phyloP scores from a whole-genome alignment of 2,888 invertebrate genomes.

The Uloborus plumipes region DNA sequence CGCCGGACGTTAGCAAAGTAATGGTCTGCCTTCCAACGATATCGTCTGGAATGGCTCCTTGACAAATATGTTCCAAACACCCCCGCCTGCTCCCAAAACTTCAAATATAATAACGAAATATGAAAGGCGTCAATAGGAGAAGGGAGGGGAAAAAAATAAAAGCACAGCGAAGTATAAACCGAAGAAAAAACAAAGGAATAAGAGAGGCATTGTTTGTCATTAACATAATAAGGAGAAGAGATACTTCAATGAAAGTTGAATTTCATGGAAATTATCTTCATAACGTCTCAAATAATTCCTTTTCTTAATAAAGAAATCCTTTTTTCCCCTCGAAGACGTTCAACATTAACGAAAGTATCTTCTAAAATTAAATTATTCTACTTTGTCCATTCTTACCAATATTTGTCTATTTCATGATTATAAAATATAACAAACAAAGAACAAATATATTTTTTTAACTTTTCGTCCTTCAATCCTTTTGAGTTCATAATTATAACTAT shows the following conservation, averaged over 20 bases:
- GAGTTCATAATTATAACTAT: no score
- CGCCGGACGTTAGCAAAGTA: conserved; percentile 58
- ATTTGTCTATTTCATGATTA: no score
- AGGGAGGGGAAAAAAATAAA: no score
- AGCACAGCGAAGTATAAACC: conserved; percentile 8
- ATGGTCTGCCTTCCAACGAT: conserved; percentile 35
- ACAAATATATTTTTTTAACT: no score
- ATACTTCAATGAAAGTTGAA: not conserved
- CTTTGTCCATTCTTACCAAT: no score
- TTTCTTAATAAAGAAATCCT: no score
- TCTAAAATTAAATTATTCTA: no score
- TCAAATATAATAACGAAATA: conserved; percentile 59
- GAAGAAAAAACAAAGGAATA: conserved; percentile 23
- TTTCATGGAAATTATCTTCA: not conserved
- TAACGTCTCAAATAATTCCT: no score
- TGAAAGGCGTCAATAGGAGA: conserved; percentile 51
- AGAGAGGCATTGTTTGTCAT: conserved; percentile 40
- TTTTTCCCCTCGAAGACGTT: not conserved
- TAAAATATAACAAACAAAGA: no score
- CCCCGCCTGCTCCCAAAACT: conserved; percentile 10
- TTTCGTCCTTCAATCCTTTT: no score
- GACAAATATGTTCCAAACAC: conserved; percentile 50
- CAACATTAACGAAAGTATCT: no score
- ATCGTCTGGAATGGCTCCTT: conserved; percentile 49
- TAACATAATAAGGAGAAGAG: conserved; percentile 33